Conservation (phyloP, 1,140 invertebrate species). For the Battus philenor region DNA sequence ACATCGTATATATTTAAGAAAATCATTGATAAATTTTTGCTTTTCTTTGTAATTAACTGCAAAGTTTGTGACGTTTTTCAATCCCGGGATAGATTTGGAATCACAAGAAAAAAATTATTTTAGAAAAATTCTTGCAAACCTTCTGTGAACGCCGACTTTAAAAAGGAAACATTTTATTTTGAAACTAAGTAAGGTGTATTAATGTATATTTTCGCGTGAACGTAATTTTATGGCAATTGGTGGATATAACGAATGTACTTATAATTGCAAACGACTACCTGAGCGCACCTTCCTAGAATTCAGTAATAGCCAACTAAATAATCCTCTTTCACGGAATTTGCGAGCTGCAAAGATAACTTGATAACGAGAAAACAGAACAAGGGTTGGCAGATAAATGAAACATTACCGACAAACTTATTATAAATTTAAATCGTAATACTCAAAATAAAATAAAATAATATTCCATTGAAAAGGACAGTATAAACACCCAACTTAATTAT, state of each 20-base stretch:
- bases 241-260: slow-evolving; percentile 44
- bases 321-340: slow-evolving; percentile 66
- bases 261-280: slow-evolving; percentile 49
- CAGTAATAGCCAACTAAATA: slow-evolving; percentile 63
- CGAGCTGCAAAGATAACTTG: slow-evolving; percentile 64
- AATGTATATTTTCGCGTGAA: background rate
- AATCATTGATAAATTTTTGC: no score
- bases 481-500: background rate
- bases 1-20: no score
- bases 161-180: no score
- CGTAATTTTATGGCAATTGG: background rate
- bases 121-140: no score
- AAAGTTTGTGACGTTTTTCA: no score
- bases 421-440: no score
- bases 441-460: background rate
- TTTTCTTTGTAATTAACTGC: no score
- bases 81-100: no score
- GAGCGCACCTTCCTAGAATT: slow-evolving; percentile 63
- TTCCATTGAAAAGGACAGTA: background rate
- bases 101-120: no score
- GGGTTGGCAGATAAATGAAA: slow-evolving; percentile 32
- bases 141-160: no score
- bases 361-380: slow-evolving; percentile 53
- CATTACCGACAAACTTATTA: background rate
- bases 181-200: no score